Evolutionary conservation across 2,888 invertebrate genomes (phyloP).

Genomic region (Stenoptilia bipunctidactyla): DNA sequence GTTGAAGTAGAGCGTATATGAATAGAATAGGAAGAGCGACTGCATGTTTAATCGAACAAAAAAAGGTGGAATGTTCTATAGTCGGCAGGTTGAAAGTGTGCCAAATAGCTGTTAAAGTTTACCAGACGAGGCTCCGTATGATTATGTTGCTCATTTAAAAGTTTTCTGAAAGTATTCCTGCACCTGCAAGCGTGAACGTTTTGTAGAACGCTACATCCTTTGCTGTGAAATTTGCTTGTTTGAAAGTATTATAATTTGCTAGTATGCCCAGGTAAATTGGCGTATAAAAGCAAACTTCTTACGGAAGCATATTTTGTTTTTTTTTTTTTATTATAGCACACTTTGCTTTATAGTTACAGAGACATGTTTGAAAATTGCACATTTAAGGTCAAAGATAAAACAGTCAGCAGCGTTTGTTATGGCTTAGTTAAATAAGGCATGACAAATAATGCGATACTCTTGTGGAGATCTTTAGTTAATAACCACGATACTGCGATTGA

Average conservation of each 20-base stretch:
- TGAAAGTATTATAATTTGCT: constrained; percentile 6
- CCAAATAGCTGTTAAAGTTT: constrained; percentile 43
- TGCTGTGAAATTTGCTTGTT: constrained; percentile 7
- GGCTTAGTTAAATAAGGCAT: too few relatives aligned
- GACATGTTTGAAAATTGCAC: too few relatives aligned
- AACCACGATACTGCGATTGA: too few relatives aligned
- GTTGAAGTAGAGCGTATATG: constrained; percentile 26
- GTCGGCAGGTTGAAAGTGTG: constrained; percentile 43
- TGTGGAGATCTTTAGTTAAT: too few relatives aligned
- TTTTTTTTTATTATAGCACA: too few relatives aligned
- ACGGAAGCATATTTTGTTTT: too few relatives aligned
- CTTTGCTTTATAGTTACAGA: too few relatives aligned
- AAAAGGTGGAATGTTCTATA: constrained; percentile 26
- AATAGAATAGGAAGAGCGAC: constrained; percentile 25
- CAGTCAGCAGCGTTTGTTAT: too few relatives aligned
- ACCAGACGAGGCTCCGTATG: constrained; percentile 26
- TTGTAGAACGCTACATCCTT: neutral
- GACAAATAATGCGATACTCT: too few relatives aligned
- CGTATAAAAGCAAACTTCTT: too few relatives aligned
- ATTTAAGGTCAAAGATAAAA: too few relatives aligned
- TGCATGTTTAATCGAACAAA: constrained; percentile 35
- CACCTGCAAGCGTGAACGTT: constrained; percentile 18
- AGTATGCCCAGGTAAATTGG: neutral
- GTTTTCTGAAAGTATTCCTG: constrained; percentile 17
- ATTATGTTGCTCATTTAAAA: constrained; percentile 25